Evolutionary conservation across 2,888 invertebrate species (phyloP), one percentile per base, ranked within the genome.

Genomic region (Xanthia icteritia): DNA sequence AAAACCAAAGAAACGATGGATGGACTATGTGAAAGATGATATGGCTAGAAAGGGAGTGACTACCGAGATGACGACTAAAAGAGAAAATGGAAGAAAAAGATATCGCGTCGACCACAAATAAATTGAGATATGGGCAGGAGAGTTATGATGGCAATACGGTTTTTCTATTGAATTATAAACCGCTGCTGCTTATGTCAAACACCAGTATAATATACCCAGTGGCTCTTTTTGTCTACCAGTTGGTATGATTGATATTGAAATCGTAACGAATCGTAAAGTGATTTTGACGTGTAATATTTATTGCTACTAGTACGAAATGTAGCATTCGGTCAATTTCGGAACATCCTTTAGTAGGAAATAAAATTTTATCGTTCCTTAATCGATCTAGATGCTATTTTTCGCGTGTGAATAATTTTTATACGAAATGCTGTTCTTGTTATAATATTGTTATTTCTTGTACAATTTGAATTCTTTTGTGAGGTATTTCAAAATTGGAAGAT

Each of bases 211-310:
- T 88, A 84, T 87, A 89, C 85, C 90, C 91, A 88, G 92, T 91
- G 91, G 91, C 92, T 86, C 88, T 89, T 90, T 90, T 89, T 89
- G 84, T 82, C 64, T 79, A 67, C 60, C 88, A 81, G 86, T 85
- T 83, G 85, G 75, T 87, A 88, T 94, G 94, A 95, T 95, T 95
- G 94, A 95, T 95, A 94, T 94, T 89, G 90, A 91, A 93, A 92
- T 93, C 91, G 93, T 92, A 94, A 93, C 94, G 93, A 95, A 95
- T 95, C 89, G 90, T 89, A 93, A 93, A 94, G 92, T 93, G 92
- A 92, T 92, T 91, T 91, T 92, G 94, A 94, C 93, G 90, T 92
- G 89, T 89, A 86, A 91, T 92, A 93, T 94, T 93, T 92, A 93
- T 94, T 92, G 84, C 87, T 81, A 76, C 78, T 15, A 77, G 75